phyloP scores from a whole-genome alignment of 2,797 vertebrate genomes.

The Sphaeramia orbicularis region DNA sequence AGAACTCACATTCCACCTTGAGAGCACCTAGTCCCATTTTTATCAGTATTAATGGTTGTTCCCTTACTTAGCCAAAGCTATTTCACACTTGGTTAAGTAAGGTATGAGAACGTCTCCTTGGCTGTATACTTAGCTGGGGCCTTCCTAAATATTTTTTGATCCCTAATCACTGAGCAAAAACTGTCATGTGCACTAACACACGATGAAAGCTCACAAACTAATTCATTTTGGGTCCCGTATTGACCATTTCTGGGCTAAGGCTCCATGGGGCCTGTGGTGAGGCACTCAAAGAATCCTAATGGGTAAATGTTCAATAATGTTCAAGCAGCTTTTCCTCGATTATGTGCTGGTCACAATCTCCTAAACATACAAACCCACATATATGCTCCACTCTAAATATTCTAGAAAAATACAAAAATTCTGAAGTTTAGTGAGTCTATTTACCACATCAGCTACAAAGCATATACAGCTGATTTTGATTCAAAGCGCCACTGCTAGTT shows the following conservation, averaged over 20 bases:
- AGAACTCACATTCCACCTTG: constrained; percentile 87
- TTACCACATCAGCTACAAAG: neutral
- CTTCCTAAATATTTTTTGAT: constrained; percentile 85
- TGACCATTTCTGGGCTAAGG: constrained; percentile 55
- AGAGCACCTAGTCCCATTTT: constrained; percentile 83
- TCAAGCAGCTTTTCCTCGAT: constrained; percentile 36
- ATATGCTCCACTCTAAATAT: constrained; percentile 7
- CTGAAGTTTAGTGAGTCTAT: neutral
- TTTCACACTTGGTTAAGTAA: constrained; percentile 90
- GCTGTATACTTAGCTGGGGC: constrained; percentile 82
- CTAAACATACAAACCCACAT: constrained; percentile 14
- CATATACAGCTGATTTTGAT: constrained; percentile 6
- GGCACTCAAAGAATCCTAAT: constrained; percentile 71
- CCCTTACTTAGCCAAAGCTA: constrained; percentile 89
- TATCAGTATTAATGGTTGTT: constrained; percentile 90
- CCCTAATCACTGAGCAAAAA: constrained; percentile 80
- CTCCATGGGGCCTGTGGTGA: constrained; percentile 28
- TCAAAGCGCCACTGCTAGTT: no score
- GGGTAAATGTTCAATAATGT: constrained; percentile 80
- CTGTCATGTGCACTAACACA: constrained; percentile 74
- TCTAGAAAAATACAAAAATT: constrained; percentile 9
- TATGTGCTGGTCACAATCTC: constrained; percentile 27
- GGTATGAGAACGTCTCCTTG: constrained; percentile 86
- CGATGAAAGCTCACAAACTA: constrained; percentile 70
- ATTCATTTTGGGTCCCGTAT: constrained; percentile 72